These are phyloP conservation scores for Lacerta viridis DNA, from an alignment of 2,797 vertebrate genomes.

Conservation along the genomic window DNA sequence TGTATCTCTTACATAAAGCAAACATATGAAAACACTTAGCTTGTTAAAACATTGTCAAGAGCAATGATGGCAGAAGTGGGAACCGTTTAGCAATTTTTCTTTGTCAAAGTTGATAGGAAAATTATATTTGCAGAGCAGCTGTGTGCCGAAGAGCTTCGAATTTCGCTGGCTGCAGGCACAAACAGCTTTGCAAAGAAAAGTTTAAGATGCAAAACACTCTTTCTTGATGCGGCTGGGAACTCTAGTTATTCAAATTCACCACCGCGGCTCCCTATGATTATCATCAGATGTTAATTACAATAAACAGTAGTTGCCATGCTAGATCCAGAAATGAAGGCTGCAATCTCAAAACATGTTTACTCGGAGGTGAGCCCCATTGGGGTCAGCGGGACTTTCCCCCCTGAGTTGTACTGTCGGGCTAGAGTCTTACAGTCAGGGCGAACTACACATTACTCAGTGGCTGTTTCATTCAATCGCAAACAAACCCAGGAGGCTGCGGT, in stretches of 20 bases:
- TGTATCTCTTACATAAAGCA: conserved; percentile 49
- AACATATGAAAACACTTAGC: conserved; percentile 54
- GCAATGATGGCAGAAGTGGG: conserved; percentile 45
- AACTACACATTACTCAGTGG: background rate
- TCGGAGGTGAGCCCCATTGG: background rate
- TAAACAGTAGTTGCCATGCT: background rate
- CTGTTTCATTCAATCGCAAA: background rate
- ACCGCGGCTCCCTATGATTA: background rate
- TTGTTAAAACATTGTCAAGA: conserved; percentile 45
- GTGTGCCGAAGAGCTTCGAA: conserved; percentile 38
- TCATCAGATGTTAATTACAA: conserved; percentile 10
- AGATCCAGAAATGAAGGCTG: background rate
- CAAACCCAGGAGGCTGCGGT: background rate
- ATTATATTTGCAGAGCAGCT: conserved; percentile 52
- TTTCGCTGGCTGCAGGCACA: conserved; percentile 39
- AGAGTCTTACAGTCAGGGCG: no score
- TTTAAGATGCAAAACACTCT: background rate
- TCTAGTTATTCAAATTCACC: background rate
- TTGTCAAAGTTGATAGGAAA: conserved; percentile 44
- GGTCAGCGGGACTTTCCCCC: background rate
- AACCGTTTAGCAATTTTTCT: conserved; percentile 49
- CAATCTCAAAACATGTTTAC: background rate
- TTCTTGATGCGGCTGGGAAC: background rate
- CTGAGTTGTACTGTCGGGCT: background rate
- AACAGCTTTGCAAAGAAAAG: conserved; percentile 22